Base-by-base conservation (phyloP, 2,888 invertebrate genomes). In the Argyra leucocephala region DNA sequence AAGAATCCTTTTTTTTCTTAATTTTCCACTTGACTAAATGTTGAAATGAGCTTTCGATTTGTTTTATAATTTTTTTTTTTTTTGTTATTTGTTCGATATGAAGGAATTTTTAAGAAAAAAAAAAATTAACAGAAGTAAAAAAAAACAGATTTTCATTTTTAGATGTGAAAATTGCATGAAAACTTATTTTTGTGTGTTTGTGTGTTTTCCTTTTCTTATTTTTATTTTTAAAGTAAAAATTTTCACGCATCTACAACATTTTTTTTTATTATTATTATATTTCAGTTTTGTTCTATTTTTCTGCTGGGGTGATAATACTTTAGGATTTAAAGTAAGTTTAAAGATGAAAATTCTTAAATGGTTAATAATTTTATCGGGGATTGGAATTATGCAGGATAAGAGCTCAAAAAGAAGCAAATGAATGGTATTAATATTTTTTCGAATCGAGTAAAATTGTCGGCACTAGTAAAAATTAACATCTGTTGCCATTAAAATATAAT, bases 131-230 rank as follows among this genome's bases (percentile, higher is more conserved):
- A 37, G 12, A 48, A 15, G 18, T 18, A 18, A 18, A 48, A 48
- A 48, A 48, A 48, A 48, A 48, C 48, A 48, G 48, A 48, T 48
- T 48, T 48, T 48, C 48, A 15, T 48, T 48, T n/a, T 15, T 48
- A 48, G 48, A 48, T 48, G 48, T 48, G 48, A 48, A 48, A 48
- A 48, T 48, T 48, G 48, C 48, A 48, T 48, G 48, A 48, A 48
- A 48, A 48, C 31, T 31, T 12, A 31, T 31, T 31, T 31, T 10
- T 48, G 18, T 48, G 12, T 48, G 12, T n/a, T 48, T 6, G 12
- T 48, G 12, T 6, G 37, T 37, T 37, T 9, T 26, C 4, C 31
- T 31, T 31, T 7, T 31, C 31, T 6, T 10, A 6, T 31, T 31
- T 48, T 15, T 9, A 2, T 15, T 48, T 48, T 48, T 48, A 18